Percentiles rank a stretch among this genome's conserved stretches.
phyloP scores from a whole-genome alignment of 1,140 invertebrate genomes.

The Penaeus indicus region DNA sequence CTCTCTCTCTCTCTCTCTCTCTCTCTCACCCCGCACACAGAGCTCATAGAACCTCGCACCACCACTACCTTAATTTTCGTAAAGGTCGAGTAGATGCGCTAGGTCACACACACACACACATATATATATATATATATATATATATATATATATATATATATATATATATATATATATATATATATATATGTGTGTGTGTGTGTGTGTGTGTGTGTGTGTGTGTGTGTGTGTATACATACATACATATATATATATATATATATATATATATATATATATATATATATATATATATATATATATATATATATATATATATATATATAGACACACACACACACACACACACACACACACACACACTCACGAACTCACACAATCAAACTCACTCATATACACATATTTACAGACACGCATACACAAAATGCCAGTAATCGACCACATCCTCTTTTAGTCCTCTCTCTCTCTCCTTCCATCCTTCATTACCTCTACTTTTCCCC shows the following conservation, averaged over 20 bases:
- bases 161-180: background rate
- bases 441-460: background rate
- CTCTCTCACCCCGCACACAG: no score
- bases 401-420: background rate
- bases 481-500: no score
- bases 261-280: constrained; percentile 17
- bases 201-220: background rate
- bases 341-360: background rate
- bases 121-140: constrained; percentile 23
- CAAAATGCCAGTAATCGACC: background rate
- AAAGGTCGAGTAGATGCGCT: background rate
- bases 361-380: background rate
- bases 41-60: no score
- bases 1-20: no score
- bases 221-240: background rate
- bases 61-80: background rate
- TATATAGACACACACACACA: background rate
- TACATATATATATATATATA: constrained; percentile 22
- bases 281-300: background rate
- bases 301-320: constrained; percentile 3
- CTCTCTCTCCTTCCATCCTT: background rate
- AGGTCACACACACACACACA: background rate
- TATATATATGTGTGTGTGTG: background rate
- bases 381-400: background rate
- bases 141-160: background rate